Evolutionary conservation across 1,140 invertebrate genomes (phyloP), one percentile per base, ranked within the genome.

Genomic region (Conus ventricosus): DNA sequence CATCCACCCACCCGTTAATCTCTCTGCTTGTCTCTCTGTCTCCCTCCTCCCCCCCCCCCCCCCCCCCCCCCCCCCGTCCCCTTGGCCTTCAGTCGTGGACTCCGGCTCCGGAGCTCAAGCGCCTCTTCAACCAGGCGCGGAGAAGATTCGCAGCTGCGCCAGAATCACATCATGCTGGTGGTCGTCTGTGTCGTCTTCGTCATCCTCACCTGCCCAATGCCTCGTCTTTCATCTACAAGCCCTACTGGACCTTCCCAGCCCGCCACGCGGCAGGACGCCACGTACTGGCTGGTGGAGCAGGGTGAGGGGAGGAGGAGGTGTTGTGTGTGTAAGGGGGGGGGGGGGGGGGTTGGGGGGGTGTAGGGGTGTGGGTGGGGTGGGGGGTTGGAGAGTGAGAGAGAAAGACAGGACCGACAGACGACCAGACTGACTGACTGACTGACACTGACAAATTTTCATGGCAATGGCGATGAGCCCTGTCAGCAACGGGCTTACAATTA

Each of bases 121-220:
- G 17, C 54, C n/a, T 63, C 27, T 82, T 86, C 10, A 51, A 54
- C 8, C 88, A 90, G 25, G 87, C 84, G 20, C 87, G 7, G 92
- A 93, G 55, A 91, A 90, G 51, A 81, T 91, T 15, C 85, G 27
- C 91, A 93, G 20, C 92, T 92, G 75, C 87, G 87, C 25, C 92
- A 93, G 85, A 93, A 93, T 54, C 93, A 92, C 15, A 89, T 91
- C 57, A 93, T 93, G 92, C 85, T 93, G 53, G 75, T 93, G 0
- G 88, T 91, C 4, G 85, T 91, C 13, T 92, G 91, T 25, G 78
- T 93, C 13, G 89, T 90, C 5, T 93, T 93, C 63, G 87, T 92
- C 51, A 17, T 93, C 17, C 89, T 93, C n/a, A 91, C 6, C 82
- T 92, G 60, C 93, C 93, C 27, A 91, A 92, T 87, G 92, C 90